These are phyloP conservation scores for Ochlodes sylvanus DNA, from an alignment of 2,888 invertebrate genomes.

Conservation along the genomic window DNA sequence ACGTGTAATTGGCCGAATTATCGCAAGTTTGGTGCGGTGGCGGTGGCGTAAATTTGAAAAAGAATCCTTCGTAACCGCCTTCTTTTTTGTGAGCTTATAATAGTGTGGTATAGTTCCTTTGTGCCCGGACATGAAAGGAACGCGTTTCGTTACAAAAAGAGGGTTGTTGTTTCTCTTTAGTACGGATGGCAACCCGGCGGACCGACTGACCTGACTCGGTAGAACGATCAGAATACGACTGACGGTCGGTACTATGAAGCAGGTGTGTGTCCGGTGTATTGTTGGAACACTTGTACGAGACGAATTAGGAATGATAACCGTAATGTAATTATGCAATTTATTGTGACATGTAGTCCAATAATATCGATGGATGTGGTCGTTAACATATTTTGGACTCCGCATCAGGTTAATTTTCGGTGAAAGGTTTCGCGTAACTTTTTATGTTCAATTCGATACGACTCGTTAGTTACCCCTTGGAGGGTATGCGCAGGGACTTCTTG, in stretches of 20 bases:
- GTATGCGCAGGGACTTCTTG: too few relatives aligned
- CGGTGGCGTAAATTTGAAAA: constrained; percentile 52
- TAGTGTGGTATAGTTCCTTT: constrained; percentile 47
- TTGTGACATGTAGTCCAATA: background rate
- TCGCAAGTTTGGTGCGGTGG: constrained; percentile 38
- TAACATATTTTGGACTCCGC: background rate
- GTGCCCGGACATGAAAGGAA: constrained; percentile 38
- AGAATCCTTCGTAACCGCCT: constrained; percentile 59
- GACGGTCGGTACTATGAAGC: constrained; percentile 7
- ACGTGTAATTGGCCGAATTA: constrained; percentile 46
- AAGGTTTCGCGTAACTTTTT: constrained; percentile 17
- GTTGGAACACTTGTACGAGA: background rate
- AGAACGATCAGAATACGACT: constrained; percentile 13
- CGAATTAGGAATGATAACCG: background rate
- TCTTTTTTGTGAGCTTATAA: constrained; percentile 56
- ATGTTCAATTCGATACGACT: background rate
- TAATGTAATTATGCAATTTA: background rate
- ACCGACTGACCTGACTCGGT: background rate
- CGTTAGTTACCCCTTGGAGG: too few relatives aligned
- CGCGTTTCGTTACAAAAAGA: constrained; percentile 26
- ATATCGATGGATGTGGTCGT: background rate
- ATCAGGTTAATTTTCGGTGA: background rate
- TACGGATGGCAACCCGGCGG: constrained; percentile 15
- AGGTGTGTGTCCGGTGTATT: background rate
- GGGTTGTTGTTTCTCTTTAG: constrained; percentile 23